Base-by-base conservation (phyloP, 1,140 invertebrate genomes). In the Lethrus apterus region DNA sequence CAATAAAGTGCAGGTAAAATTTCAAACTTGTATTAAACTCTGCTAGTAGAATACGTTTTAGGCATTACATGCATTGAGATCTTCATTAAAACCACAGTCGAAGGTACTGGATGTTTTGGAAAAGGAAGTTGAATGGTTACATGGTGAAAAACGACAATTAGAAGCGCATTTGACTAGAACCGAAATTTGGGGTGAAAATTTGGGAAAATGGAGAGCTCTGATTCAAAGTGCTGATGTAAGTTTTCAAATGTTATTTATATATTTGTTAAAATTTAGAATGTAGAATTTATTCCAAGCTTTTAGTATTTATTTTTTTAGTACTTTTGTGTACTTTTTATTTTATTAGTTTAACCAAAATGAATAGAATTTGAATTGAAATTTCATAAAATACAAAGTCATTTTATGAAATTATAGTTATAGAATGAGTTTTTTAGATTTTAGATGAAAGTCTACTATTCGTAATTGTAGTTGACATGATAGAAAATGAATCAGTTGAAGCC, bases 161-260 rank as follows among this genome's bases (percentile, higher is more conserved):
- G 87, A 92, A 63, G 81, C 82, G 1, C 89, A 93, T 69, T 73
- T 93, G 20, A 77, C 80, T n/a, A 75, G 89, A 24, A 92, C 89
- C 0, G 86, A 91, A 69, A 79, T 81, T 34, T 94, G 90, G 90
- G 85, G 83, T 2, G 85, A 91, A 54, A 86, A 93, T 65, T 71
- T 92, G 43, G 89, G 89, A 14, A 75, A 77, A 46, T 94, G 89
- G 90, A 76, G 80, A 51, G 87, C 86, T 4, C 77, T 80, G 34
- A 81, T 93, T 4, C 82, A 89, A 62, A 85, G 79, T 56, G 84
- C 84, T 9, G 83, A 89, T 70, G 83, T 89, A 67, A 29, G 43
- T 47, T 11, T 31, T 29, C 26, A n/a, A n/a, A n/a, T n/a, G n/a
- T n/a, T n/a, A n/a, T n/a, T n/a, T n/a, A n/a, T n/a, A n/a, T n/a